Conservation (phyloP, 2,113 vertebrate species). For the Poeciliopsis prolifica region DNA sequence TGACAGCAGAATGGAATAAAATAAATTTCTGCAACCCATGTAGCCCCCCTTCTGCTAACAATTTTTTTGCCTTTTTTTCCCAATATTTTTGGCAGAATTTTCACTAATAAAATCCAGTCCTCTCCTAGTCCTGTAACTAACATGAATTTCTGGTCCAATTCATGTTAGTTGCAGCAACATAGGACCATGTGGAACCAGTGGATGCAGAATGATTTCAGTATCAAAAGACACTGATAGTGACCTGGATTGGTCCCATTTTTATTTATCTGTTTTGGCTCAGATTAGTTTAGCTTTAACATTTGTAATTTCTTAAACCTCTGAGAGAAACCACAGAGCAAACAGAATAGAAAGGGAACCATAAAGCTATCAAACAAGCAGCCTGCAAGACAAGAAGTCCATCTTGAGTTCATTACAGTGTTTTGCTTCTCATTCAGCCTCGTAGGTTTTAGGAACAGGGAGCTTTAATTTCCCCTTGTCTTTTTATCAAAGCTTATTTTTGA, state of each 20-base stretch:
- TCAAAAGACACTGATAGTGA: too few species aligned
- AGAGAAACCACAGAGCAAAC: neutral
- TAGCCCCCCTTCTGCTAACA: neutral
- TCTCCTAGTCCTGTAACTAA: too few species aligned
- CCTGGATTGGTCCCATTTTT: neutral
- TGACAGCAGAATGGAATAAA: neutral
- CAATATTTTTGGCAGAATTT: neutral
- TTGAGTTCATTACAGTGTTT: neutral
- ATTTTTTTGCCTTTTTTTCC: neutral
- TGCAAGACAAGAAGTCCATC: too few species aligned
- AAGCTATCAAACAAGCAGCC: too few species aligned
- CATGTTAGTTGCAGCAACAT: too few species aligned
- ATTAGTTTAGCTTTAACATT: neutral
- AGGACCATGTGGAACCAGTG: neutral
- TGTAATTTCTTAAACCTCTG: neutral
- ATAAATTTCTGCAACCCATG: neutral
- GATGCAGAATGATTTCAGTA: neutral
- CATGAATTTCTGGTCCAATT: too few species aligned
- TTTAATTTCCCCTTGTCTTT: neutral
- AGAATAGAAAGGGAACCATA: neutral
- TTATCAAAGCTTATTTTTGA: conserved; percentile 10
- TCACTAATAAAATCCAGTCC: neutral
- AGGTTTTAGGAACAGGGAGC: neutral
- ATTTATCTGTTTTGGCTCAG: neutral
- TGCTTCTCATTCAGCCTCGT: conserved; percentile 3